phyloP scores from a whole-genome alignment of 2,113 vertebrate species.

The Laterallus jamaicensis region DNA sequence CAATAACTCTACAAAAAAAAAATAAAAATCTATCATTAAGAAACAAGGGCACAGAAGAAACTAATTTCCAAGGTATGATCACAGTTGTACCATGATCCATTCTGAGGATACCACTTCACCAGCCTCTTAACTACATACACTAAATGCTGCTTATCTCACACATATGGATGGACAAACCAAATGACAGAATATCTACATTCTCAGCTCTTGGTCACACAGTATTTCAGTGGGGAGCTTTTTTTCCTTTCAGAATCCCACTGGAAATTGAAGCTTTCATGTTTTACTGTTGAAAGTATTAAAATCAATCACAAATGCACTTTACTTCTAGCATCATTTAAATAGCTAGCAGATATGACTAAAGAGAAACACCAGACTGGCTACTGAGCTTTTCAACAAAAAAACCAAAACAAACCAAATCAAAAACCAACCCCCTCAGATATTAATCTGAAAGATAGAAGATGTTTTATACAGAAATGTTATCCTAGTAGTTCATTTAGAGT shows the following conservation, averaged over 20 bases:
- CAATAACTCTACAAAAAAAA: neutral
- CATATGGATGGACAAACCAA: rapidly evolving
- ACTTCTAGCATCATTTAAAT: neutral
- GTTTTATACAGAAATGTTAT: neutral
- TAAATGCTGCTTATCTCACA: neutral
- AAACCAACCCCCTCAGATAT: neutral
- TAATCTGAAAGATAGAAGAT: neutral
- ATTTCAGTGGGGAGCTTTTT: neutral
- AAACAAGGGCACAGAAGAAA: neutral
- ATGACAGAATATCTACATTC: neutral
- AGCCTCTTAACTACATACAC: neutral
- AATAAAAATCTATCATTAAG: neutral
- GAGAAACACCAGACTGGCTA: neutral
- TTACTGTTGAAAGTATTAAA: neutral
- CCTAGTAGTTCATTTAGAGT: neutral
- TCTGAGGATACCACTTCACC: neutral
- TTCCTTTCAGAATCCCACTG: neutral
- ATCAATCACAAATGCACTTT: neutral
- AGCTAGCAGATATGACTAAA: neutral
- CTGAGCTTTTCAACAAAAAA: neutral
- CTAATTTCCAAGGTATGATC: neutral
- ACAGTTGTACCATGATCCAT: neutral
- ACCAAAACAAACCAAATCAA: too few species aligned
- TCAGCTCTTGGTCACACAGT: neutral
- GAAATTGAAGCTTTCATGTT: neutral